These are phyloP conservation scores for Argyra leucocephala DNA, from an alignment of 2,888 invertebrate species.

Conservation along the genomic window DNA sequence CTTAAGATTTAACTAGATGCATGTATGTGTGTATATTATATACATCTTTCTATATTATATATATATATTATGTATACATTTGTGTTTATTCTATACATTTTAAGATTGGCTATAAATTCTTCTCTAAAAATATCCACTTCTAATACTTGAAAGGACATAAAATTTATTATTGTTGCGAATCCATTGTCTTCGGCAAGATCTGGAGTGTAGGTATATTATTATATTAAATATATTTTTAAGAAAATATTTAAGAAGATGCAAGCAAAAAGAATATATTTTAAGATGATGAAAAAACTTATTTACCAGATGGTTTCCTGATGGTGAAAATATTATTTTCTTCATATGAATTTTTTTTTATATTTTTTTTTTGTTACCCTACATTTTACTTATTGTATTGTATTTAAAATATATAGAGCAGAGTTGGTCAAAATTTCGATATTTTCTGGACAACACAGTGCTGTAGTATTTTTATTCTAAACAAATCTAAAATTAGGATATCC, in stretches of 20 bases:
- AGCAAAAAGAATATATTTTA: too few species aligned
- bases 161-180: neutral
- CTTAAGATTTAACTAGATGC: neutral
- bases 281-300: neutral
- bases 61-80: neutral
- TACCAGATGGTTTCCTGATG: neutral
- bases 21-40: too few species aligned
- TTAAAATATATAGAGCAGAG: too few species aligned
- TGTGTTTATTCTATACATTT: neutral
- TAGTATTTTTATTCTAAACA: too few species aligned
- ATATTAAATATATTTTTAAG: neutral
- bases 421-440: too few species aligned
- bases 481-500: too few species aligned
- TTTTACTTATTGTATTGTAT: too few species aligned
- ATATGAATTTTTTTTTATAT: too few species aligned
- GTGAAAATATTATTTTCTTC: too few species aligned
- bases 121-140: neutral
- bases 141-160: conserved; percentile 1
- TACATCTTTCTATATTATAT: too few species aligned
- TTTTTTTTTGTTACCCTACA: too few species aligned
- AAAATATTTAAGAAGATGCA: neutral
- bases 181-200: neutral
- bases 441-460: too few species aligned
- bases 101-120: conserved; percentile 6
- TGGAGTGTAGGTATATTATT: neutral